phyloP scores from a whole-genome alignment of 2,113 vertebrate genomes.

The Pipa parva region DNA sequence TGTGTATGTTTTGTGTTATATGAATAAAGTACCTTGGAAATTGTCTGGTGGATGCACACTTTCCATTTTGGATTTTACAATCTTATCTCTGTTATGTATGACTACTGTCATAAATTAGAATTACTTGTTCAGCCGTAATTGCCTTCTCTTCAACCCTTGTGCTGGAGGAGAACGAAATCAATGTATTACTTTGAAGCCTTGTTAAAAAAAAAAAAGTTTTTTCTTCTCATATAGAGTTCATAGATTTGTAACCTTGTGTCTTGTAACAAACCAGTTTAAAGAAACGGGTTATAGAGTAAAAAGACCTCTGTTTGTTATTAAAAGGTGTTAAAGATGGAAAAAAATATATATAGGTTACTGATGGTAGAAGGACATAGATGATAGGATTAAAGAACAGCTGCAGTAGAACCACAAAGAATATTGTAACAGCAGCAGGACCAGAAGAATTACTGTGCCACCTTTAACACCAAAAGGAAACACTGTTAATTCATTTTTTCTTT shows the following conservation, averaged over 20 bases:
- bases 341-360: neutral
- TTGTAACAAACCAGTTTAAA: neutral
- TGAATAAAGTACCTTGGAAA: constrained; percentile 46
- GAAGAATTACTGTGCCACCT: no score
- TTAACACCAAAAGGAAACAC: no score
- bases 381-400: neutral
- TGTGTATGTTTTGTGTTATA: constrained; percentile 26
- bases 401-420: no score
- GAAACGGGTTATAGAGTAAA: neutral
- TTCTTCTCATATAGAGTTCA: neutral
- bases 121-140: constrained; percentile 29
- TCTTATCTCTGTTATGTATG: constrained; percentile 30
- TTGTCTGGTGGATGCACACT: constrained; percentile 35
- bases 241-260: neutral
- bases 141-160: constrained; percentile 40
- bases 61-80: constrained; percentile 12
- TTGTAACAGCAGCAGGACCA: neutral
- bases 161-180: neutral
- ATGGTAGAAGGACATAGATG: neutral
- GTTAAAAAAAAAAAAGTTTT: neutral
- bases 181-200: neutral
- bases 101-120: constrained; percentile 17
- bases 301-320: neutral
- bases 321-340: neutral
- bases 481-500: neutral